Evolutionary conservation across 2,797 vertebrate genomes (phyloP), one percentile per base, ranked within the genome.

Genomic region (Discoglossus pictus): DNA sequence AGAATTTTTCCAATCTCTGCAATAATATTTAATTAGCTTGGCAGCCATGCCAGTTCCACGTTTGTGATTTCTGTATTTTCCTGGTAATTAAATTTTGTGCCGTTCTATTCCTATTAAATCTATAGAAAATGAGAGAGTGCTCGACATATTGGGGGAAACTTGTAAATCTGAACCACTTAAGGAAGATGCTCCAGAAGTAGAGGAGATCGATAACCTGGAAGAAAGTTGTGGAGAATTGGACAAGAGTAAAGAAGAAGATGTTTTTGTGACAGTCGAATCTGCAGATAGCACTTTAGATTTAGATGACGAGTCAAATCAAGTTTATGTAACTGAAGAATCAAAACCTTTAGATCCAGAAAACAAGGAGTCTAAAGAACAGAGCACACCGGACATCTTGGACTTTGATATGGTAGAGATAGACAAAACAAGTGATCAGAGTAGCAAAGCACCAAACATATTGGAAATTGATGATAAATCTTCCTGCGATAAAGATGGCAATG

Each of bases 71-170:
- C 91, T 97, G 89, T 97, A 90, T 95, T 93, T 96, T 92, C 93
- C 93, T 97, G 94, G 94, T 98, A 88, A 97, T 97, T 98, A 97
- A 98, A 97, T 93, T 87, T 85, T 95, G 86, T 96, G 92, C 93
- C 92, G 94, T 98, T 98, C 94, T 98, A 97, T 98, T 98, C 96
- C 95, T 96, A 94, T 99, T 98, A 97, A 95, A 97, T 97, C 94
- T 94, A 93, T 98, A 98, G 96, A 98, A 95, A 94, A 94, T 95
- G 95, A 95, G 90, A 98, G 95, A 94, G 93, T 97, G 94, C 94
- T 95, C 90, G 94, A 86, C 80, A 87, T 86, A 86, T 86, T 87
- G 85, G 87, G 88, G 86, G 86, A 93, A 95, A 96, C 92, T 97
- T 97, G 94, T 98, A 96, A 95, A 92, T 94, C 94, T 95, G 94